Evolutionary conservation across 1,140 invertebrate species (phyloP), one percentile per base, ranked within the genome.

Genomic region (Myzus persicae): DNA sequence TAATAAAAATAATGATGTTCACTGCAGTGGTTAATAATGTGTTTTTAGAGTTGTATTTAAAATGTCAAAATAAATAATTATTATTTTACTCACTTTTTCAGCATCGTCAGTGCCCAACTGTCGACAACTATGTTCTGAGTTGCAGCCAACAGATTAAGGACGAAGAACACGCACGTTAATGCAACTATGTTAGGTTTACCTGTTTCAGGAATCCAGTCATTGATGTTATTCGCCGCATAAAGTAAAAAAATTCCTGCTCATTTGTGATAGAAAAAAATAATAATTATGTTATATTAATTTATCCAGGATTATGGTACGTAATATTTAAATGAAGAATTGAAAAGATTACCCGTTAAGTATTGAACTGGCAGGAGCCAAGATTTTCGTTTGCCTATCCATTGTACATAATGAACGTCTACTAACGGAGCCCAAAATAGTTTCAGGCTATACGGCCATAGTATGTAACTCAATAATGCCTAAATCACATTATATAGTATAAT

Each of bases 71-170:
- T 8, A 9, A 26, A 4, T 8, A 40, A 26, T 44, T 31, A 48
- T 22, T 67, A 42, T 91, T 54, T 38, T 22, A 31, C 40, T 94
- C 95, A 97, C 97, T 98, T 97, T 95, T 99, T 98, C 5, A 99
- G 96, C 98, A 99, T 99, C 5, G 99, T 99, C 2, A 99, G 95
- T 4, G 99, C 99, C 99, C 99, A 99, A 11, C 99, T 99, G 96
- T 99, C 99, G 1, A 99, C 99, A 90, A 99, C 99, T 95, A 99
- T 99, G 95, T 99, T 99, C 96, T 99, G 99, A n/a, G 99, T 99
- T 1, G 99, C 99, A 24, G 99, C 99, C 91, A 99, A 96, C 94
- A 99, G 99, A 94, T 99, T 99, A 1, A 99, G 96, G 88, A 96
- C 95, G 94, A 99, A 98, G 95, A 99, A 99, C 84, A 98, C 96